Base-by-base conservation (phyloP, 2,888 invertebrate species). In the Mythimna impura region DNA sequence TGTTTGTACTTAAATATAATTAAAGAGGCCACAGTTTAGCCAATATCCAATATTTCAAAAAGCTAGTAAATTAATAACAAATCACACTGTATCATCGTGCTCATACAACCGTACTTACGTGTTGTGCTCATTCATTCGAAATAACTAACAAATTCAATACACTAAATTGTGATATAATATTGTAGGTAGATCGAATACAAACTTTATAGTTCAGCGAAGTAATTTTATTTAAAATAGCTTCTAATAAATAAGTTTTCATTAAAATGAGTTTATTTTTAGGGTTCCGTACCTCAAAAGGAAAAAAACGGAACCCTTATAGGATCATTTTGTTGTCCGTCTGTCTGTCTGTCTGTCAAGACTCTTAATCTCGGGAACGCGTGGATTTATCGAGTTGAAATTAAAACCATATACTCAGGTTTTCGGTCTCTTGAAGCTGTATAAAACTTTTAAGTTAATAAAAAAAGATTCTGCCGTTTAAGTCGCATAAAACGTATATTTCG, bases 81-180 rank as follows among this genome's bases (percentile, higher is more conserved):
- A 25, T 25, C 25, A 25, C 25, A 25, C 47, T 34, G 57, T 34
- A 20, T 12, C 34, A 14, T 34, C 34, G 34, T 43, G 7, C 22
- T 12, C 9, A 62, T 22, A 36, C 12, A 25, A 57, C 9, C 3
- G 34, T 10, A 50, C n/a, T n/a, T n/a, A n/a, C 57, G 34, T 50
- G 69, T 71, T 12, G 20, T 67, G 36, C 14, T 57, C 68, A 40
- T 55, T 70, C 66, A 66, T 8, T 12, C 43, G 43, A n/a, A 55
- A 43, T 43, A 66, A 66, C 55, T 66, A 66, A 65, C 40, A 47
- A 57, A 22, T 57, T 20, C 54, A 30, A 3, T n/a, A 8, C 8
- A 36, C 12, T 20, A 47, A 10, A 6, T 6, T 36, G 34, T 36
- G 20, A 36, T 60, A 60, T 20, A 36, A 36, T 36, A n/a, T 60